phyloP scores from a whole-genome alignment of 2,888 invertebrate species.

The Aleiodes leptofemur region DNA sequence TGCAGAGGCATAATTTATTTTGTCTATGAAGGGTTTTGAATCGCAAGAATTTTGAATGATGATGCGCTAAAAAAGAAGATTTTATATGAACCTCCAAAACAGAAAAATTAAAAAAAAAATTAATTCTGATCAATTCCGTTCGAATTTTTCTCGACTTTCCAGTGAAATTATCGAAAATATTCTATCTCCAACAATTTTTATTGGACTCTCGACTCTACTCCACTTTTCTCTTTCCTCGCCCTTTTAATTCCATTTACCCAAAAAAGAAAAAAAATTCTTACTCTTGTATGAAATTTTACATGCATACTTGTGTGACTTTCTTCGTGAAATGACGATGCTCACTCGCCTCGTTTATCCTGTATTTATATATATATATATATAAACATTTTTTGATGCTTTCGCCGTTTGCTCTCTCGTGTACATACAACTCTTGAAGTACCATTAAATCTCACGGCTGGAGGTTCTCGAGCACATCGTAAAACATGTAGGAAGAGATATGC shows the following conservation, averaged over 20 bases:
- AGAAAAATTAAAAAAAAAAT: too few species aligned
- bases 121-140: too few species aligned
- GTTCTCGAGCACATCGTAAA: conserved; percentile 43
- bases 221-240: conserved; percentile 31
- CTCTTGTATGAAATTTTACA: conserved; percentile 6
- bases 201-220: too few species aligned
- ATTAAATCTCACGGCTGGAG: conserved; percentile 47
- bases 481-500: conserved; percentile 49
- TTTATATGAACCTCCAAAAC: too few species aligned
- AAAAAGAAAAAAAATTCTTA: not conserved
- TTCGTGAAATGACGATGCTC: not conserved
- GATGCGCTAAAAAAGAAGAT: too few species aligned
- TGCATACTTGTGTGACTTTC: conserved; percentile 25
- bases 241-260: conserved; percentile 17
- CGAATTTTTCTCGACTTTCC: too few species aligned
- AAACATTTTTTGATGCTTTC: not conserved
- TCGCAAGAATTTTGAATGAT: too few species aligned
- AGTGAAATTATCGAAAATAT: too few species aligned
- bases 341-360: conserved; percentile 6
- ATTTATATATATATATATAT: not conserved
- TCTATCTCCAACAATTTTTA: too few species aligned
- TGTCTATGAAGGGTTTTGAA: too few species aligned
- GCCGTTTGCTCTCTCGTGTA: conserved; percentile 1
- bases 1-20: too few species aligned
- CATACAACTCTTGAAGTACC: conserved; percentile 25